Percentiles rank a stretch among this genome's conserved stretches.
Evolutionary conservation across 2,113 vertebrate species (phyloP).

Genomic region (Strix uralensis): DNA sequence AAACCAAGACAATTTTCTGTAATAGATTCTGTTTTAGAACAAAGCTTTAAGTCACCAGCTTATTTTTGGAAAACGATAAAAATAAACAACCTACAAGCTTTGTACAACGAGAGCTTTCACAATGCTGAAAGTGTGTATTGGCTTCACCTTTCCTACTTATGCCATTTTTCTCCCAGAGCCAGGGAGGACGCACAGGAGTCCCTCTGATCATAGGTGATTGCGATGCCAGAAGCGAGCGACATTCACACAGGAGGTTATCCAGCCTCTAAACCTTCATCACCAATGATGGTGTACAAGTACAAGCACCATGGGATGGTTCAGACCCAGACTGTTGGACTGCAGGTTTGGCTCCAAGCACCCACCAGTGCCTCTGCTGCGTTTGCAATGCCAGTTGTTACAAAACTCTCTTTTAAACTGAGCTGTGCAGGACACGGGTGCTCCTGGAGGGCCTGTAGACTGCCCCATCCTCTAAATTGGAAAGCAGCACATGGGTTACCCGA

Average conservation of each 20-base stretch:
- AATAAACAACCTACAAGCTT: background rate
- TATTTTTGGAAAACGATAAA: background rate
- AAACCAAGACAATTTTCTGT: background rate
- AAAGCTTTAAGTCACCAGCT: background rate
- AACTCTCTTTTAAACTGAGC: background rate
- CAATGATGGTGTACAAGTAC: rapidly evolving
- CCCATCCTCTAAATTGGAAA: background rate
- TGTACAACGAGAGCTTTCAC: background rate
- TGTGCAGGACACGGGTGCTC: background rate
- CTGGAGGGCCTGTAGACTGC: background rate
- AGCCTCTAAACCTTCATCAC: background rate
- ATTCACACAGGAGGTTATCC: background rate
- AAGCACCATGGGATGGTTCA: background rate
- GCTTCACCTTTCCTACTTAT: background rate
- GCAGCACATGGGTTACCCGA: rapidly evolving
- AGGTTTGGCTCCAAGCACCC: background rate
- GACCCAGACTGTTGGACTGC: rapidly evolving
- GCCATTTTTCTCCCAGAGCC: background rate
- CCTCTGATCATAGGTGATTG: background rate
- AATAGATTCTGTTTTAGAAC: background rate
- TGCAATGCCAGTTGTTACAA: background rate
- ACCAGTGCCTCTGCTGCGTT: no score
- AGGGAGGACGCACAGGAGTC: background rate
- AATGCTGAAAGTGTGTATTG: background rate
- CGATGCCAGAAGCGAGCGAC: background rate